A percentile compares a stretch with the other conserved stretches of the same genome.
Conservation (phyloP, 2,888 invertebrate genomes). For the Trachelus troglodyta region DNA sequence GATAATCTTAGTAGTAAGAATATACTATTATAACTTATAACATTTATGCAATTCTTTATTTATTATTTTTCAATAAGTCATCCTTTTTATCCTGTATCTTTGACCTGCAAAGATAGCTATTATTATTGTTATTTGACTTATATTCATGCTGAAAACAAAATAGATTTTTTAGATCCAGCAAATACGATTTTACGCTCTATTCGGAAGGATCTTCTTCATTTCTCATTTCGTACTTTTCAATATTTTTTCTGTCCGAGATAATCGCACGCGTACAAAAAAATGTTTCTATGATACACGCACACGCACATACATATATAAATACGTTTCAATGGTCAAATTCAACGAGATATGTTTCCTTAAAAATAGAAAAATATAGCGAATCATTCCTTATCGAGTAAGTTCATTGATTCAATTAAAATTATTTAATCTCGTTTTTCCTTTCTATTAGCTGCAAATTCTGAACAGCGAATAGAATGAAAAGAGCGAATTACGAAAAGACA, state of each 20-base stretch:
- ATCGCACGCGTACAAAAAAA: neutral
- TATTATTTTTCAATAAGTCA: neutral
- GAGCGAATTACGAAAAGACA: neutral
- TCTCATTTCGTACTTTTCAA: neutral
- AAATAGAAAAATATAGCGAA: neutral
- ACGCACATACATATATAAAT: neutral
- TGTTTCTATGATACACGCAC: neutral
- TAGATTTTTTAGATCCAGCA: neutral
- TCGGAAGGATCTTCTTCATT: neutral
- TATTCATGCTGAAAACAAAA: neutral
- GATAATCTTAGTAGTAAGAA: neutral
- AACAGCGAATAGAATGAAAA: neutral
- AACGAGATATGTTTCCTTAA: neutral
- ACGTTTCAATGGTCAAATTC: neutral
- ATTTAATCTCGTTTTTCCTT: neutral
- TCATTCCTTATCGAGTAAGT: neutral
- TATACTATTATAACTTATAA: neutral
- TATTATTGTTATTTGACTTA: neutral
- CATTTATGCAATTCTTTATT: conserved; percentile 1
- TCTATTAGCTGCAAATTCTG: neutral
- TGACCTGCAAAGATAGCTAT: neutral
- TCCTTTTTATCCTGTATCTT: neutral
- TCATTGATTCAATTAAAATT: neutral
- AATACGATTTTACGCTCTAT: neutral
- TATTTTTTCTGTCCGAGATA: neutral